phyloP scores from a whole-genome alignment of 2,113 vertebrate species.

The Solea senegalensis region DNA sequence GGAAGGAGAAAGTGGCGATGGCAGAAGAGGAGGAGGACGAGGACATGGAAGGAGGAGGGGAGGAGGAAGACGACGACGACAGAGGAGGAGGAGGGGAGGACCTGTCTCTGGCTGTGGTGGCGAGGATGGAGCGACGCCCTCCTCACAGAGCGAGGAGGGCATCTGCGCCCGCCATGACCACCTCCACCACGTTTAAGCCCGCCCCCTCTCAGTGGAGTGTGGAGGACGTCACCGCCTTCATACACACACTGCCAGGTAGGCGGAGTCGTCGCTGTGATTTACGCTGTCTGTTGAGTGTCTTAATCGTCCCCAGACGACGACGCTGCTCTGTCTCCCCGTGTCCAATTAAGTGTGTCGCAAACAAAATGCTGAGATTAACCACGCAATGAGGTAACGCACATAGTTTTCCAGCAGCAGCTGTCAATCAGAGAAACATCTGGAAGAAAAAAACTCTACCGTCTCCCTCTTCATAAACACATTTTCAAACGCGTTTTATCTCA shows the following conservation, averaged over 20 bases:
- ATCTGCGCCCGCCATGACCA: slow-evolving; percentile 81
- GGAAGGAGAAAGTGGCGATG: slow-evolving; percentile 57
- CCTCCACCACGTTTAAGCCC: slow-evolving; percentile 82
- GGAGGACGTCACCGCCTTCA: slow-evolving; percentile 95
- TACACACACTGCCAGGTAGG: slow-evolving; percentile 91
- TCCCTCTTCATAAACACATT: too few relatives aligned
- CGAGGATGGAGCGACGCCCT: slow-evolving; percentile 77
- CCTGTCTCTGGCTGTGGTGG: slow-evolving; percentile 86
- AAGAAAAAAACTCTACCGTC: not conserved
- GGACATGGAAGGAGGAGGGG: slow-evolving; percentile 46
- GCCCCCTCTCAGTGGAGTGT: slow-evolving; percentile 92
- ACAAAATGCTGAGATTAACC: not conserved
- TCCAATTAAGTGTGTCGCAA: slow-evolving; percentile 55
- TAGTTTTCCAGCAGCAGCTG: not conserved
- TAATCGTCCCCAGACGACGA: slow-evolving; percentile 36
- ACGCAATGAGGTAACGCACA: slow-evolving; percentile 4
- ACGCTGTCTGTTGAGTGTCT: rapidly evolving
- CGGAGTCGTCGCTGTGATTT: slow-evolving; percentile 32
- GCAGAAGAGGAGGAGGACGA: slow-evolving; percentile 70
- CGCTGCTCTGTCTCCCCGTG: not conserved
- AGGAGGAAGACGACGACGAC: slow-evolving; percentile 63
- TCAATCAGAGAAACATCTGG: slow-evolving; percentile 34
- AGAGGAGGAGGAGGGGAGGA: slow-evolving; percentile 79
- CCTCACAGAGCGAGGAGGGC: slow-evolving; percentile 82
- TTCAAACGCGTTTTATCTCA: not conserved